phyloP scores from a whole-genome alignment of 2,888 invertebrate species.

The Nomada flava region DNA sequence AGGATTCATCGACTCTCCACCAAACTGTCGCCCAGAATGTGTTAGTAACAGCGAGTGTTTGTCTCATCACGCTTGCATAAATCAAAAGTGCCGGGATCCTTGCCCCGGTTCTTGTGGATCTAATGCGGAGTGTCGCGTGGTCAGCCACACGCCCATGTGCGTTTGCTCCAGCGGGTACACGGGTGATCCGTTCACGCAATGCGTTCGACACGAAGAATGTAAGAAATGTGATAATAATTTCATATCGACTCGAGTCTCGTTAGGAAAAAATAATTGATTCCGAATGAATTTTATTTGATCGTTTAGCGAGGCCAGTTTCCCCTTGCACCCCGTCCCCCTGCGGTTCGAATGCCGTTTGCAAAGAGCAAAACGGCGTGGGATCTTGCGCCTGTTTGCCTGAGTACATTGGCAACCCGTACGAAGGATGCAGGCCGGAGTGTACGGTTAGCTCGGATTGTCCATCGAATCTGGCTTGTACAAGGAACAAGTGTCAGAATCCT shows the following conservation, averaged over 20 bases:
- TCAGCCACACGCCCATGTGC: slow-evolving; percentile 89
- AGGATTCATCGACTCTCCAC: slow-evolving; percentile 91
- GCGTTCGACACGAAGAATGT: slow-evolving; percentile 84
- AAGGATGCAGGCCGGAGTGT: slow-evolving; percentile 92
- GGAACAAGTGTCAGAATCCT: slow-evolving; percentile 91
- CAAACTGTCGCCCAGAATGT: slow-evolving; percentile 91
- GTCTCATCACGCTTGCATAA: slow-evolving; percentile 89
- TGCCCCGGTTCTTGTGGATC: slow-evolving; percentile 92
- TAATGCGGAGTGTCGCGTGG: slow-evolving; percentile 89
- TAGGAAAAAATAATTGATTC: neutral
- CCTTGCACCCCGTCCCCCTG: slow-evolving; percentile 91
- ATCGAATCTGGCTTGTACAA: slow-evolving; percentile 89
- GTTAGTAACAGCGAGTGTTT: slow-evolving; percentile 91
- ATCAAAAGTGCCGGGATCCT: slow-evolving; percentile 90
- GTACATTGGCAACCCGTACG: slow-evolving; percentile 90
- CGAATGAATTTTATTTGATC: neutral
- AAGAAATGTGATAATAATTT: slow-evolving; percentile 71
- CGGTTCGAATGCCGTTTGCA: slow-evolving; percentile 91
- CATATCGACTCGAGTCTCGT: neutral
- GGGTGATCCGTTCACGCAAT: slow-evolving; percentile 89
- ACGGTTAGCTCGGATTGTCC: slow-evolving; percentile 91
- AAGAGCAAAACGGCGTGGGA: slow-evolving; percentile 90
- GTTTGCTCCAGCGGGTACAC: slow-evolving; percentile 86
- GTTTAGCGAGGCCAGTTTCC: slow-evolving; percentile 37
- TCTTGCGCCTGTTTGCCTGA: slow-evolving; percentile 91